Evolutionary conservation across 1,140 invertebrate genomes (phyloP).

Genomic region (Hestina assimilis): DNA sequence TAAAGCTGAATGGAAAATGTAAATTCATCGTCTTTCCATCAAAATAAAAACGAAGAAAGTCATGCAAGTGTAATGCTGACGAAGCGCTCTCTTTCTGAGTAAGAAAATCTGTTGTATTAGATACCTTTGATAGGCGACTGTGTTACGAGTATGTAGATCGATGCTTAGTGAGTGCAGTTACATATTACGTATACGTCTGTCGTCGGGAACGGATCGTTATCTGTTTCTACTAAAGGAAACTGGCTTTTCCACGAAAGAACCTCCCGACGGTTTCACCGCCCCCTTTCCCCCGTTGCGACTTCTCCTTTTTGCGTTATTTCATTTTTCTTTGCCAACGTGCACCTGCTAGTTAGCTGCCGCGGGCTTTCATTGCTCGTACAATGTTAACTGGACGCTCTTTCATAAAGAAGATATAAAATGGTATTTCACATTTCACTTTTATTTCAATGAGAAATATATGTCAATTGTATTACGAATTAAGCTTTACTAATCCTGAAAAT

Average conservation of each 20-base stretch:
- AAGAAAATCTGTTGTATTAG: constrained; percentile 58
- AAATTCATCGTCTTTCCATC: too few species aligned
- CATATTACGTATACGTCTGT: constrained; percentile 63
- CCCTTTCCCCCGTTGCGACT: constrained; percentile 46
- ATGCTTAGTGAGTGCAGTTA: constrained; percentile 71
- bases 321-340: constrained; percentile 74
- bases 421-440: constrained; percentile 26
- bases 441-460: constrained; percentile 17
- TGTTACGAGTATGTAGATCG: constrained; percentile 66
- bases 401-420: constrained; percentile 31
- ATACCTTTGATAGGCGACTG: constrained; percentile 60
- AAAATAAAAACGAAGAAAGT: too few species aligned
- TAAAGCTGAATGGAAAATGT: too few species aligned
- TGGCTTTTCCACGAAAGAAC: constrained; percentile 74
- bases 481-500: neutral
- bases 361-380: constrained; percentile 54
- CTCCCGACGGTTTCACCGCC: constrained; percentile 53
- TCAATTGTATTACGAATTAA: neutral
- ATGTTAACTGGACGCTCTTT: constrained; percentile 43
- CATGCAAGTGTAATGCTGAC: too few species aligned
- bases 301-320: constrained; percentile 75
- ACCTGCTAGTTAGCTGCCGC: constrained; percentile 71
- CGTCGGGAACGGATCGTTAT: constrained; percentile 76
- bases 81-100: constrained; percentile 33
- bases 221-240: constrained; percentile 78